Evolutionary conservation across 1,140 invertebrate genomes (phyloP), one percentile per base, ranked within the genome.

Genomic region (Ostrea edulis): DNA sequence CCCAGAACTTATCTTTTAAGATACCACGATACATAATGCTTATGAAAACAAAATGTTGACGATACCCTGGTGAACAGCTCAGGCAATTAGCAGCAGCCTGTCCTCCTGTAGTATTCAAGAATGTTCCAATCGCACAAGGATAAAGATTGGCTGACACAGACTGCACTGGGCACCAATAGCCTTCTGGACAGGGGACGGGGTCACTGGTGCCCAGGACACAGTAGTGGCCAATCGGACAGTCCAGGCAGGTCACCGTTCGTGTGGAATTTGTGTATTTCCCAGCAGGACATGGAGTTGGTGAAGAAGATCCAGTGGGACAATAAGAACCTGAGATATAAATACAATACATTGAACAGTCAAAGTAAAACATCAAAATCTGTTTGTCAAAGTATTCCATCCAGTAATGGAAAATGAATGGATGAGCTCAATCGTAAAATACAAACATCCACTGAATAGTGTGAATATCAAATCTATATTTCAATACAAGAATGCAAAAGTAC

Each of bases 141-240:
- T 90, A 87, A 14, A 68, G n/a, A 55, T 82, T 86, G 0, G 90
- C 86, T 14, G 82, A 25, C 25, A 35, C 54, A 8, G 92, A 87
- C 0, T 55, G 65, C 0, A 84, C 86, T 7, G 87, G 71, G 84
- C 93, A 94, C 82, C 89, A 93, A 82, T 93, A 91, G 35, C 93
- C 93, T 52, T 87, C 85, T 0, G 94, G 94, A 88, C 94, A 94
- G n/a, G 89, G 88, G 71, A 93, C 86, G 20, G 94, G 93, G 29
- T 90, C 86, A 71, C 89, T 90, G 51, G 93, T 94, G 84, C 91
- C 91, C 1, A 92, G 22, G 0, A 92, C 89, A 84, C 94, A 94
- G 88, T 94, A 94, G 89, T 91, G 88, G 17, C 93, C 93, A 20
- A 84, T 85, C n/a, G 94, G 93, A 89, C 94, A 94, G 82, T 82